Evolutionary conservation across 2,113 vertebrate genomes (phyloP), one percentile per base, ranked within the genome.

Genomic region (Sinocyclocheilus maitianheensis): DNA sequence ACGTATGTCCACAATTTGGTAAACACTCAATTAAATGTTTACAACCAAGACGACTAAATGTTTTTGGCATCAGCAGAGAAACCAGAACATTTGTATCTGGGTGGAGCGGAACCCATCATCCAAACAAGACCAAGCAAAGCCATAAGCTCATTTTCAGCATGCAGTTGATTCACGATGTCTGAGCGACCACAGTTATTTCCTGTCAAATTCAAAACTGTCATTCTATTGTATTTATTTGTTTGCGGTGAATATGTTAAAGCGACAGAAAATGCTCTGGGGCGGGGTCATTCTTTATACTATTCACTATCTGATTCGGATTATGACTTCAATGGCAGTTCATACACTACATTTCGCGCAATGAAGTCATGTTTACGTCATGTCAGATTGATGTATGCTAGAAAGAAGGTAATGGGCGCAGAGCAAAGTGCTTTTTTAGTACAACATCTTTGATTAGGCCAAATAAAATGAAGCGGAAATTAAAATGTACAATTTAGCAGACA

Each of bases 161-260:
- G 18, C 0, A 67, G 82, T 63, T 85, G 40, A 82, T n/a, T 87
- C 63, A 63, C 30, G 30, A 84, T 75, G 30, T 75, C 34, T 65
- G n/a, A 84, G 77, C 11, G 48, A 65, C 82, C 76, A 80, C 77
- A 81, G 77, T 69, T 22, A 85, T 76, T 87, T 81, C 83, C 83
- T 81, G 67, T 30, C 11, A 2, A 76, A 76, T 53, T 63, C 30
- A 65, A 58, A 40, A 67, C 13, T 51, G 11, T 69, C n/a, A 53
- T 65, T 46, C 24, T 13, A 34, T 43, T 18, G 18, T 48, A 79
- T 81, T 76, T 75, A 40, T 81, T 81, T 84, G 67, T 79, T 79
- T 75, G 46, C n/a, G 43, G n/a, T 22, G 58, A 51, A 81, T 67
- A 80, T 22, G 22, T 22, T 75, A 58, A 71, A 72, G 30, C 3